A percentile compares a stretch with the other conserved stretches of the same genome.
Conservation (phyloP, 2,113 vertebrate species). For the Rhineura floridana region DNA sequence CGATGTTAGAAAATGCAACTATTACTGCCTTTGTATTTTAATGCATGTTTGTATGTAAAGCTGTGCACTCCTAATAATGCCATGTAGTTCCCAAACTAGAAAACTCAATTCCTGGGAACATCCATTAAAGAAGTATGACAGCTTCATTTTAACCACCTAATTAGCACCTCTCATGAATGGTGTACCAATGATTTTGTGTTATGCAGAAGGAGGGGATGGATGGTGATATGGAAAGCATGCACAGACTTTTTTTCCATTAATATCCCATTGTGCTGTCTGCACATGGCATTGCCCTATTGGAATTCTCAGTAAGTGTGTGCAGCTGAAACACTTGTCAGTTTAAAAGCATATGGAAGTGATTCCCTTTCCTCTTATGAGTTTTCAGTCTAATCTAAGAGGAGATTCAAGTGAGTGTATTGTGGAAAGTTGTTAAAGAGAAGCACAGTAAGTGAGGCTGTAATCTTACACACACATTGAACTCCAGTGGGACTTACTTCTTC, state of each 20-base stretch:
- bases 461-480: no score
- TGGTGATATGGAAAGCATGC: not conserved
- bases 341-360: not conserved
- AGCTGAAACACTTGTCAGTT: not conserved
- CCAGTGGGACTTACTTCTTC: no score
- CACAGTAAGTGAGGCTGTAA: not conserved
- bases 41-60: not conserved
- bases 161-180: not conserved
- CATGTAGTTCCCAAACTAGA: not conserved
- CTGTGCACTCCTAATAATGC: not conserved
- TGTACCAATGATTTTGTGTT: not conserved
- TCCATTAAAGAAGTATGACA: not conserved
- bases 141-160: not conserved
- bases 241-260: not conserved
- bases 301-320: not conserved
- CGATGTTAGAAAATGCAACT: not conserved
- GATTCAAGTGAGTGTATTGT: not conserved
- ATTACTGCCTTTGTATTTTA: not conserved
- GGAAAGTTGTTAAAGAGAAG: not conserved
- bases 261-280: not conserved
- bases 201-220: no score
- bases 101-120: not conserved
- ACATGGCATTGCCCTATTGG: not conserved
- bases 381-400: not conserved
- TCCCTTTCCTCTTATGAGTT: not conserved